phyloP scores from a whole-genome alignment of 2,888 invertebrate genomes.

The Frankliniella intonsa region DNA sequence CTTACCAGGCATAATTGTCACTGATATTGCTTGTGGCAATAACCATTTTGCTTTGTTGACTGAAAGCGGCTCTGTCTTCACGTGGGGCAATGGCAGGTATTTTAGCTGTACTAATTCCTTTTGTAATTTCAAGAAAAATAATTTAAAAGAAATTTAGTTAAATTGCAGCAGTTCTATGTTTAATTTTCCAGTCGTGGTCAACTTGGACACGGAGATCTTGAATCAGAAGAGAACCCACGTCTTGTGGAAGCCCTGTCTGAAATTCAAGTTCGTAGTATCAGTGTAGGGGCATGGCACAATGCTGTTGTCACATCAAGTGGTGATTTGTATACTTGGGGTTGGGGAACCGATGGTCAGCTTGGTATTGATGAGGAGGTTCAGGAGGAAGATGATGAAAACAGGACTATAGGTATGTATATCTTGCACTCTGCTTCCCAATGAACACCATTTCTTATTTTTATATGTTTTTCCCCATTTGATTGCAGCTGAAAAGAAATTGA shows the following conservation, averaged over 20 bases:
- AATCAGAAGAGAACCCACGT: conserved; percentile 58
- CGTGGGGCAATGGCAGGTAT: conserved; percentile 81
- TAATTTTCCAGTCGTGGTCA: conserved; percentile 69
- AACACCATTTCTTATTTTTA: not conserved
- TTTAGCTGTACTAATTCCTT: conserved; percentile 23
- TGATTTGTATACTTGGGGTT: conserved; percentile 87
- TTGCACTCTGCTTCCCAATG: not conserved
- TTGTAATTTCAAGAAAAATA: not conserved
- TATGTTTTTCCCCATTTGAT: not conserved
- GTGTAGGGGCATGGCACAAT: conserved; percentile 85
- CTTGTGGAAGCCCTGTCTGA: conserved; percentile 71
- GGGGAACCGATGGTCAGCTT: conserved; percentile 82
- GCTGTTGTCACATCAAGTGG: conserved; percentile 71
- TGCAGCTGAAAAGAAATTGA: not conserved
- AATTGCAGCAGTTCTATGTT: not conserved
- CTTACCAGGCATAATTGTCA: conserved; percentile 53
- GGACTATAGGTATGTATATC: conserved; percentile 14
- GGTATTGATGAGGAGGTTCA: conserved; percentile 55
- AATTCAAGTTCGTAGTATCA: conserved; percentile 62
- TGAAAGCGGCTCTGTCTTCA: conserved; percentile 66
- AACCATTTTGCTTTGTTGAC: conserved; percentile 74
- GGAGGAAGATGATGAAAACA: conserved; percentile 38
- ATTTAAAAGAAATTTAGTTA: not conserved
- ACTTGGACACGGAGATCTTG: conserved; percentile 72
- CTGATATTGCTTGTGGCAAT: conserved; percentile 68